phyloP scores from a whole-genome alignment of 1,140 invertebrate genomes.

The Holcopasites calliopsidis region DNA sequence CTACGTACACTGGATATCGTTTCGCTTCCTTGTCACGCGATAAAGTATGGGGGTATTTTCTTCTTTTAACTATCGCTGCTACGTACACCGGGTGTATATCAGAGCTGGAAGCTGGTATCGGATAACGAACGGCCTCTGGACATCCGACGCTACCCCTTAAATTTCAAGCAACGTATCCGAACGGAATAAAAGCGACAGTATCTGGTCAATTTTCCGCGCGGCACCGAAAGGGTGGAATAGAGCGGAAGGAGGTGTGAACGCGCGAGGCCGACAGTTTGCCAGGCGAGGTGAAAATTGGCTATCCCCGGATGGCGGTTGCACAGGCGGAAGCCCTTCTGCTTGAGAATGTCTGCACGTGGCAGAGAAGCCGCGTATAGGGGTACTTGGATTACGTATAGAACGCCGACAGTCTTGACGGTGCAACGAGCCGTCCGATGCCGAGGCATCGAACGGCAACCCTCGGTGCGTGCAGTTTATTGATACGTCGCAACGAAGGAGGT shows the following conservation, averaged over 20 bases:
- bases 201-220: neutral
- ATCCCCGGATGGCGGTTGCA: neutral
- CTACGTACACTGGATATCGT: constrained; percentile 14
- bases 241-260: neutral
- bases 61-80: neutral
- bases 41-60: constrained; percentile 23
- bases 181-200: neutral
- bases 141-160: neutral
- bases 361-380: constrained; percentile 32
- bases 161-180: neutral
- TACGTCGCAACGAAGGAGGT: constrained; percentile 43
- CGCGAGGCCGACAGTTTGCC: neutral
- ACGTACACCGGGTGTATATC: neutral
- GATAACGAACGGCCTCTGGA: neutral
- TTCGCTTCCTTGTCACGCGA: neutral
- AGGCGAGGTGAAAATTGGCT: constrained; percentile 38
- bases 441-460: constrained; percentile 21
- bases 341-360: constrained; percentile 32
- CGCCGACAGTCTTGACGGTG: constrained; percentile 31
- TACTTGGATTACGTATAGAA: constrained; percentile 50
- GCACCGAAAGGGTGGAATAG: too few species aligned
- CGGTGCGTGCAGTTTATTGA: constrained; percentile 32
- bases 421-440: constrained; percentile 52
- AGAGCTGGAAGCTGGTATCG: too few species aligned
- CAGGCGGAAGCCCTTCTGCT: constrained; percentile 24